Conservation (phyloP, 2,888 invertebrate species). For the Dichetophora obliterata region DNA sequence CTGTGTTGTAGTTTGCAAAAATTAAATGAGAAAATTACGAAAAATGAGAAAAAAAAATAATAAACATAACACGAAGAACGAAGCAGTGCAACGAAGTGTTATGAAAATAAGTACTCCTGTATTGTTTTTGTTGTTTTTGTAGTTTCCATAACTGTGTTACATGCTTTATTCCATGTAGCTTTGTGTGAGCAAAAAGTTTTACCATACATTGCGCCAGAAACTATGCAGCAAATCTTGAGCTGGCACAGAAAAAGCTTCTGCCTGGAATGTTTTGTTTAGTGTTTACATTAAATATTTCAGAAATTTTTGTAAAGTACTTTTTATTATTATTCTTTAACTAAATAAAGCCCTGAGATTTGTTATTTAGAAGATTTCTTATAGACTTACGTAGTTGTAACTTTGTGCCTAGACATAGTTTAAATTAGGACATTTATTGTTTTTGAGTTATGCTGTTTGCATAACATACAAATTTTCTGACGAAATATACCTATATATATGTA, state of each 20-base stretch:
- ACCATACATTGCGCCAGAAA: slow-evolving; percentile 1
- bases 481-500: too few relatives aligned
- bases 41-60: neutral
- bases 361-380: too few relatives aligned
- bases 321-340: too few relatives aligned
- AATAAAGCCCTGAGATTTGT: too few relatives aligned
- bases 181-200: neutral
- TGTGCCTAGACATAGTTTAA: too few relatives aligned
- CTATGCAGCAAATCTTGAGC: neutral
- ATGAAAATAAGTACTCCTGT: neutral
- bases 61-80: neutral
- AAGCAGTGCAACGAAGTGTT: neutral
- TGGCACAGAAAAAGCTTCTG: neutral
- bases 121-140: neutral
- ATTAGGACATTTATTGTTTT: too few relatives aligned
- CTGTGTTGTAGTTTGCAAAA: neutral
- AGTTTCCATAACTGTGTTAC: neutral
- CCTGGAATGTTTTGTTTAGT: too few relatives aligned
- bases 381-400: too few relatives aligned
- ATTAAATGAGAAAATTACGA: neutral
- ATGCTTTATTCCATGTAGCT: neutral
- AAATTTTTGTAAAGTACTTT: too few relatives aligned
- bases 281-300: too few relatives aligned
- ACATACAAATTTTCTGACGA: too few relatives aligned
- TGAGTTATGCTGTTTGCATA: too few relatives aligned